Conservation (phyloP, 1,140 invertebrate genomes). For the Microplitis demolitor region DNA sequence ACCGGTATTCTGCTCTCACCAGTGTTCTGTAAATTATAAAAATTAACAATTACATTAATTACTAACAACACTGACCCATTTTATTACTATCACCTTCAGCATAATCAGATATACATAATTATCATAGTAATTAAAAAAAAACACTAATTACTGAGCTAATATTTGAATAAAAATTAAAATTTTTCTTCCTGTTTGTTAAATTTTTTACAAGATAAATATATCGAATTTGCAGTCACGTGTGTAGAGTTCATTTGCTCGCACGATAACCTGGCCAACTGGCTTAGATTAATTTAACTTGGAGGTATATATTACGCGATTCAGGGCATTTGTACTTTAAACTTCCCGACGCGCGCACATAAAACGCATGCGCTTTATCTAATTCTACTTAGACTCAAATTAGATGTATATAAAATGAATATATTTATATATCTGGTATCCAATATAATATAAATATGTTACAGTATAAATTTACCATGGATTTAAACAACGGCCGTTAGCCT, state of each 20-base stretch:
- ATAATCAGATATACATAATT: too few species aligned
- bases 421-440: not conserved
- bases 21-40: conserved; percentile 43
- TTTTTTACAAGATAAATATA: not conserved
- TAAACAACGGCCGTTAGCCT: conserved; percentile 9
- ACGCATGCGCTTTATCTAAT: not conserved
- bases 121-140: too few species aligned
- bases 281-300: conserved; percentile 18
- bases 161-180: too few species aligned
- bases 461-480: not conserved
- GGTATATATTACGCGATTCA: not conserved
- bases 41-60: not conserved
- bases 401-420: not conserved
- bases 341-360: not conserved
- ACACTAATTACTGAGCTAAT: too few species aligned
- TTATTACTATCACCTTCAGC: too few species aligned
- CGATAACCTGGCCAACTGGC: conserved; percentile 8
- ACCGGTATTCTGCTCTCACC: conserved; percentile 53
- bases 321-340: not conserved
- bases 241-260: not conserved
- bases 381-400: conserved; percentile 13
- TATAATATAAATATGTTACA: not conserved
- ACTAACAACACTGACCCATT: too few species aligned
- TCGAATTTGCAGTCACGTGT: not conserved
- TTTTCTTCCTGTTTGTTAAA: too few species aligned